Conservation (phyloP, 2,797 vertebrate genomes). For the Hypotaenidia okinawae region DNA sequence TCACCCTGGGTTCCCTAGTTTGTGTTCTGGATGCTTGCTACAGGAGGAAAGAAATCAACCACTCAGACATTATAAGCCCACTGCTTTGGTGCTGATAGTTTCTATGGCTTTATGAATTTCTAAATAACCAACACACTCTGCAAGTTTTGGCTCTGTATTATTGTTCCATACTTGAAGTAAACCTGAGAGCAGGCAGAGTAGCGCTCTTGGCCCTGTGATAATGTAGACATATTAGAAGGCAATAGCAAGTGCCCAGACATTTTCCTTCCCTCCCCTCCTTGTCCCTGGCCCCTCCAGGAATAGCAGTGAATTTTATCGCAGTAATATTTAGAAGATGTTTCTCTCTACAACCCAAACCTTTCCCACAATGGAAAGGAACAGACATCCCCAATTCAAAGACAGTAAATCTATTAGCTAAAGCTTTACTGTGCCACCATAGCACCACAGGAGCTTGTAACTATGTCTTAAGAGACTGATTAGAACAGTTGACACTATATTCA, state of each 20-base stretch:
- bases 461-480: not conserved
- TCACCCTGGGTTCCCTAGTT: not conserved
- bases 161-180: not conserved
- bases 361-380: not conserved
- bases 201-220: not conserved
- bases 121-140: not conserved
- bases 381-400: not conserved
- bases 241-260: not conserved
- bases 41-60: not conserved
- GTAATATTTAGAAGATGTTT: not conserved
- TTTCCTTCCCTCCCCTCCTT: not conserved
- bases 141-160: not conserved
- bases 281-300: not conserved
- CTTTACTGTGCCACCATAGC: not conserved
- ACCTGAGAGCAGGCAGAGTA: not conserved
- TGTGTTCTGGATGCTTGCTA: not conserved
- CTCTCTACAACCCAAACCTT: not conserved
- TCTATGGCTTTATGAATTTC: not conserved
- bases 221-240: not conserved
- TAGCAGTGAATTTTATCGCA: not conserved
- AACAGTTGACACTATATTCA: not conserved
- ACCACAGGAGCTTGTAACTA: not conserved
- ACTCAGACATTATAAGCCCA: not conserved
- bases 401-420: not conserved
- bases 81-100: not conserved